A percentile compares a stretch with the other conserved stretches of the same genome.
phyloP scores from a whole-genome alignment of 2,888 invertebrate genomes.

The Vannuccia rotundouncinata region DNA sequence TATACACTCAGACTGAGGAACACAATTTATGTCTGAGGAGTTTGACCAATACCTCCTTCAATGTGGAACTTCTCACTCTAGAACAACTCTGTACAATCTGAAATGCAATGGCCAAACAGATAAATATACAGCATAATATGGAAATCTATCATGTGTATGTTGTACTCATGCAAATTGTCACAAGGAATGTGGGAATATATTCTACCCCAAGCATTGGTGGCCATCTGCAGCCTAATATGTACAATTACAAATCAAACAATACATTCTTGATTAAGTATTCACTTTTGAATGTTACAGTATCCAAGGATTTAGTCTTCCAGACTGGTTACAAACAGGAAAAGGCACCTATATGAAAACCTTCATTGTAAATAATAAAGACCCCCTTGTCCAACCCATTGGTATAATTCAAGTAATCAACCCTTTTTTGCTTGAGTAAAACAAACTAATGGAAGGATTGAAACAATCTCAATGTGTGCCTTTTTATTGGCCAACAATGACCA shows the following conservation, averaged over 20 bases:
- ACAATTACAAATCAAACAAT: slow-evolving; percentile 17
- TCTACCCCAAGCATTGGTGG: slow-evolving; percentile 6
- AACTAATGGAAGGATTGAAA: slow-evolving; percentile 17
- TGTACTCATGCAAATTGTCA: not conserved
- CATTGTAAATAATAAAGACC: not conserved
- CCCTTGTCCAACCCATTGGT: slow-evolving; percentile 4
- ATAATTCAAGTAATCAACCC: slow-evolving; percentile 19
- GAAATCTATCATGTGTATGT: slow-evolving; percentile 17
- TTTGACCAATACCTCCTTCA: not conserved
- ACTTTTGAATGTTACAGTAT: slow-evolving; percentile 19
- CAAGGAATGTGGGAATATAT: slow-evolving; percentile 3
- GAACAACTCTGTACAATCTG: not conserved
- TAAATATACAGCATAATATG: not conserved
- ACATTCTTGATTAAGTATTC: slow-evolving; percentile 27
- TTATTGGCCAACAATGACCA: slow-evolving; percentile 1
- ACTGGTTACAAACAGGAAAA: slow-evolving; percentile 18
- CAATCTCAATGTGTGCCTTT: slow-evolving; percentile 2
- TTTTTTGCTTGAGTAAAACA: slow-evolving; percentile 15
- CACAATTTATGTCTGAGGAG: not conserved
- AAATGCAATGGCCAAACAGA: not conserved
- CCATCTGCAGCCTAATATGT: slow-evolving; percentile 15
- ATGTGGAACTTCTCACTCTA: not conserved
- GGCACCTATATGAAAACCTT: slow-evolving; percentile 16
- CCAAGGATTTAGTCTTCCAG: slow-evolving; percentile 18
- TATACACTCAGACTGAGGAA: slow-evolving; percentile 28